Percentiles rank a stretch among this genome's conserved stretches.
Conservation (phyloP, 2,888 invertebrate species). For the Drepanosiphum platanoidis region DNA sequence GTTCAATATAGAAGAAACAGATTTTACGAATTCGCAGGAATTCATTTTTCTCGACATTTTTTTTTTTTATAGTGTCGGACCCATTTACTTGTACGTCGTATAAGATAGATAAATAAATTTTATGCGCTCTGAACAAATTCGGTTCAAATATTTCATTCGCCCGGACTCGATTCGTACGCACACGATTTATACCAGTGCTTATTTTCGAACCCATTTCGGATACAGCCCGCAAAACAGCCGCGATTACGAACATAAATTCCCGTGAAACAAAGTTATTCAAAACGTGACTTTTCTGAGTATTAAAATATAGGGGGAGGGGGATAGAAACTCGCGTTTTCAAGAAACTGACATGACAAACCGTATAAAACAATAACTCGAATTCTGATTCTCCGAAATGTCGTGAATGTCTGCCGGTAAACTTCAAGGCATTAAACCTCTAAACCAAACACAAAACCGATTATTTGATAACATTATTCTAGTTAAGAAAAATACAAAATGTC, state of each 20-base stretch:
- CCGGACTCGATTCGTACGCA: not conserved
- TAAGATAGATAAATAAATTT: too few species aligned
- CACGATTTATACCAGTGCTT: not conserved
- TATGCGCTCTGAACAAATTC: too few species aligned
- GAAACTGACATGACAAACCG: not conserved
- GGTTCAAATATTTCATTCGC: too few species aligned
- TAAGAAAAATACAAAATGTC: not conserved
- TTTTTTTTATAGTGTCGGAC: too few species aligned
- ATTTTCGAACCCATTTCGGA: not conserved
- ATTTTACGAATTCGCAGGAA: too few species aligned
- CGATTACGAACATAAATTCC: not conserved
- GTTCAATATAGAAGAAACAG: too few species aligned
- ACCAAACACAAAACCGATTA: not conserved
- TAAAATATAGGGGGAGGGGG: not conserved
- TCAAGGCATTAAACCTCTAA: too few species aligned
- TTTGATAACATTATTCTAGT: not conserved
- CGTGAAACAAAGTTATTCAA: not conserved
- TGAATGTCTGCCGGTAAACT: not conserved
- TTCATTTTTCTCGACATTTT: too few species aligned
- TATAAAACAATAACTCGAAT: not conserved
- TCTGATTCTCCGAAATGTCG: not conserved
- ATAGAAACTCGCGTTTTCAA: too few species aligned
- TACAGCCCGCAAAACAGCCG: not conserved
- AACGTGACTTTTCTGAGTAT: not conserved
- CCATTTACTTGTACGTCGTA: too few species aligned